Conservation (phyloP, 2,888 invertebrate species). For the Diplolepis rosae region DNA sequence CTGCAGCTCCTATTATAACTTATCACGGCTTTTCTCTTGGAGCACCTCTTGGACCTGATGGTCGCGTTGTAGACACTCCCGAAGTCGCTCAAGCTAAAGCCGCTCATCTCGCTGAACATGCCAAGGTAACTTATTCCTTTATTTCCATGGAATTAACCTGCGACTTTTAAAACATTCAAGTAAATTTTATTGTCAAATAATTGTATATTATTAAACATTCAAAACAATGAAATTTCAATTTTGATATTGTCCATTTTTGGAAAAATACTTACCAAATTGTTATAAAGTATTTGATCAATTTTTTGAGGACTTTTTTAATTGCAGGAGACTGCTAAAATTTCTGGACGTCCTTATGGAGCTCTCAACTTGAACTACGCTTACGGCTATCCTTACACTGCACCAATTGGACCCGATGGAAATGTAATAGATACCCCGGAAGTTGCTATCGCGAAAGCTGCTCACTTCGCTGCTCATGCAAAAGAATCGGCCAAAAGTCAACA, state of each 20-base stretch:
- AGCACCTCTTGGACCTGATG: conserved; percentile 66
- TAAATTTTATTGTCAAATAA: not conserved
- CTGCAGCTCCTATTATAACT: not conserved
- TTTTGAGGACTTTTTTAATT: too few species aligned
- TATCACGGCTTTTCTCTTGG: conserved; percentile 36
- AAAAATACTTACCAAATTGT: too few species aligned
- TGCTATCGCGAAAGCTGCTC: conserved; percentile 73
- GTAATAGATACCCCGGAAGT: conserved; percentile 68
- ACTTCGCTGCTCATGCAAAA: conserved; percentile 67
- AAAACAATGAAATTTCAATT: not conserved
- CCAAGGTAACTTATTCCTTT: conserved; percentile 46
- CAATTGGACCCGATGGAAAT: conserved; percentile 57
- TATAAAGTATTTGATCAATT: too few species aligned
- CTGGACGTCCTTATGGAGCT: conserved; percentile 62
- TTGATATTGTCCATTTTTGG: too few species aligned
- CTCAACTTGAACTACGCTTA: conserved; percentile 61
- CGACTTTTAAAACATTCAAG: not conserved
- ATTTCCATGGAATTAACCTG: not conserved
- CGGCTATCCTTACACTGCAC: conserved; percentile 60
- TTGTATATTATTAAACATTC: not conserved
- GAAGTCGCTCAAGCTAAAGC: conserved; percentile 69
- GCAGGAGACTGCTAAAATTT: conserved; percentile 55
- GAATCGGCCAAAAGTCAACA: conserved; percentile 40
- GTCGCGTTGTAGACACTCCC: conserved; percentile 67
- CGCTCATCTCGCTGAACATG: conserved; percentile 63